phyloP scores from a whole-genome alignment of 1,140 invertebrate species.

The Bombus difficillimus region DNA sequence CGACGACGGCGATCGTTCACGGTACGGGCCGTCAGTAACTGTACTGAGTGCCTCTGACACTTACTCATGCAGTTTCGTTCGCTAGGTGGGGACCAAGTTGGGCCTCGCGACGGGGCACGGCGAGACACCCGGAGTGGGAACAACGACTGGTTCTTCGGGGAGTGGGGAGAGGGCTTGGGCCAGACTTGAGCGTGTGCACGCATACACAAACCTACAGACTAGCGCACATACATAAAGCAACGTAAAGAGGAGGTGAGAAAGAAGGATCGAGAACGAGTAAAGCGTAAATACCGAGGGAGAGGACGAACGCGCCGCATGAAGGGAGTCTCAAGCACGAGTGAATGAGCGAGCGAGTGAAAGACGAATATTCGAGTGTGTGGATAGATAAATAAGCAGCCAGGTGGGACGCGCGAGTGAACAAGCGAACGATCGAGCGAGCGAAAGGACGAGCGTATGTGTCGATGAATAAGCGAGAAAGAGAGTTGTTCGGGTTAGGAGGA shows the following conservation, averaged over 20 bases:
- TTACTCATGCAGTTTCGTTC: constrained; percentile 69
- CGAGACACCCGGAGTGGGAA: constrained; percentile 49
- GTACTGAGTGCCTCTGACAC: constrained; percentile 78
- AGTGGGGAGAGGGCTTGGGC: constrained; percentile 35
- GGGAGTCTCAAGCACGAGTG: not conserved
- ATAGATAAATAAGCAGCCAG: constrained; percentile 35
- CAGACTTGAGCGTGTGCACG: constrained; percentile 6
- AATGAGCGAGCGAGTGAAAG: constrained; percentile 22
- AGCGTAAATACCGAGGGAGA: not conserved
- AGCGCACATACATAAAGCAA: not conserved
- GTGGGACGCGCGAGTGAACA: constrained; percentile 23
- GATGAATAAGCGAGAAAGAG: constrained; percentile 49
- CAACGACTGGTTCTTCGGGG: constrained; percentile 28
- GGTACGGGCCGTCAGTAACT: constrained; percentile 78
- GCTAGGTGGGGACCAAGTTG: constrained; percentile 66
- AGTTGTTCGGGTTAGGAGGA: no score
- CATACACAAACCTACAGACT: no score
- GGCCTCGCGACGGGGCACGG: constrained; percentile 54
- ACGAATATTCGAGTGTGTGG: not conserved
- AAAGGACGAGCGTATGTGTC: constrained; percentile 9
- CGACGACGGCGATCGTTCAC: constrained; percentile 62
- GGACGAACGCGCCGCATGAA: not conserved
- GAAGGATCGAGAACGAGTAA: not conserved
- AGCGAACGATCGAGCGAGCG: constrained; percentile 32
- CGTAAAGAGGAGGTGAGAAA: not conserved